These are phyloP conservation scores for Eretmochelys imbricata DNA, from an alignment of 2,113 vertebrate genomes.

Conservation along the genomic window DNA sequence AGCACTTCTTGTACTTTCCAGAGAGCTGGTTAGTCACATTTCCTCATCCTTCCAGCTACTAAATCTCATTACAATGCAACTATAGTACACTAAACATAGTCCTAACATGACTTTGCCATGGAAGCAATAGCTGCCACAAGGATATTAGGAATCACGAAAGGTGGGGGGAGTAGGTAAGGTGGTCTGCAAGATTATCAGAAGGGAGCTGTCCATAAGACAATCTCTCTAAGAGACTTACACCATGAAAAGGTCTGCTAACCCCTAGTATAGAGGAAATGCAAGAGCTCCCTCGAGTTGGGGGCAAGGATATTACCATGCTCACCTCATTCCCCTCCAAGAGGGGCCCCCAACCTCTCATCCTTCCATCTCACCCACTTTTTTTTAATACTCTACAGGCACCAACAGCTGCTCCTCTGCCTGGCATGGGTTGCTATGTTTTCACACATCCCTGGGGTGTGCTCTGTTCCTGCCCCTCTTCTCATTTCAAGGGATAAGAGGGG, in stretches of 20 bases:
- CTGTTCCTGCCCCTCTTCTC: background rate
- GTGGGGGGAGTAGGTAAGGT: too few relatives aligned
- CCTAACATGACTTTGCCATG: background rate
- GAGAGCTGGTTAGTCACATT: background rate
- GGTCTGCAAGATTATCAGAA: background rate
- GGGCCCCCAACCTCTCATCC: too few relatives aligned
- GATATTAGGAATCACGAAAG: background rate
- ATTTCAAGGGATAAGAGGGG: background rate
- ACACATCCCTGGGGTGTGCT: background rate
- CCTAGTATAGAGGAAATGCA: background rate
- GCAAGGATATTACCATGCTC: background rate
- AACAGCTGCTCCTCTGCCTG: too few relatives aligned
- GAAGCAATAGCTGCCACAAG: background rate
- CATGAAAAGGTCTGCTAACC: background rate
- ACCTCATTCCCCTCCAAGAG: background rate
- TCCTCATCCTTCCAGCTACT: background rate
- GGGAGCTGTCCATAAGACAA: background rate
- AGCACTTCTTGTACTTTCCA: background rate
- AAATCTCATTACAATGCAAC: background rate
- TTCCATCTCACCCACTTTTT: background rate
- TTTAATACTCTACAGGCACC: too few relatives aligned
- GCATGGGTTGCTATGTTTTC: background rate
- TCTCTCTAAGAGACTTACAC: background rate
- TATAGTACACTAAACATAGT: background rate
- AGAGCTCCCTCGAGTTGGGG: rapidly evolving